A percentile compares a stretch with the other conserved stretches of the same genome.
Conservation (phyloP, 2,888 invertebrate genomes). For the Conomelus anceps region DNA sequence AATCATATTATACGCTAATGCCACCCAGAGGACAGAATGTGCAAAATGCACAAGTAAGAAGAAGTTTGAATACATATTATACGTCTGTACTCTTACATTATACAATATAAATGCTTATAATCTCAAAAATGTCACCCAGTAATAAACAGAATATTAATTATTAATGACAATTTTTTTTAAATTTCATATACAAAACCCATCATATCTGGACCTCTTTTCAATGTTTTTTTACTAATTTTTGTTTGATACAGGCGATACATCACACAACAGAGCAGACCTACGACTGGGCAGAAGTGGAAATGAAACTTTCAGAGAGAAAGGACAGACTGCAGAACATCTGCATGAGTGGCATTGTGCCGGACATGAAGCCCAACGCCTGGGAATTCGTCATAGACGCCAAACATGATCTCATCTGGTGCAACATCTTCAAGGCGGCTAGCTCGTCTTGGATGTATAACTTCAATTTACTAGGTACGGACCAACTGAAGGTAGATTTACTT, state of each 20-base stretch:
- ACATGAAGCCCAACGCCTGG: constrained; percentile 66
- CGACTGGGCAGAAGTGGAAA: constrained; percentile 23
- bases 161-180: no score
- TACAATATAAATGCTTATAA: no score
- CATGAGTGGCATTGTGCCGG: constrained; percentile 10
- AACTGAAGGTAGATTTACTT: background rate
- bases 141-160: no score
- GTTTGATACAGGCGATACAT: background rate
- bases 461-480: constrained; percentile 55
- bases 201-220: no score
- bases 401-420: constrained; percentile 76
- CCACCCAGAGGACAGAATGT: no score
- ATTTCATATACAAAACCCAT: no score
- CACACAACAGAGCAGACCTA: background rate
- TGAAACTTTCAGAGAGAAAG: constrained; percentile 27
- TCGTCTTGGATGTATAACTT: constrained; percentile 93
- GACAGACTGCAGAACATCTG: constrained; percentile 25
- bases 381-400: constrained; percentile 75
- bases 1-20: no score
- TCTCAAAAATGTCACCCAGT: no score
- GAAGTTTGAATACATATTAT: no score
- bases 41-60: no score
- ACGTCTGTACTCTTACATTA: no score
- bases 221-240: no score
- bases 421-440: constrained; percentile 71